These are phyloP conservation scores for Petroica traversi DNA, from an alignment of 2,113 vertebrate genomes.

Conservation along the genomic window DNA sequence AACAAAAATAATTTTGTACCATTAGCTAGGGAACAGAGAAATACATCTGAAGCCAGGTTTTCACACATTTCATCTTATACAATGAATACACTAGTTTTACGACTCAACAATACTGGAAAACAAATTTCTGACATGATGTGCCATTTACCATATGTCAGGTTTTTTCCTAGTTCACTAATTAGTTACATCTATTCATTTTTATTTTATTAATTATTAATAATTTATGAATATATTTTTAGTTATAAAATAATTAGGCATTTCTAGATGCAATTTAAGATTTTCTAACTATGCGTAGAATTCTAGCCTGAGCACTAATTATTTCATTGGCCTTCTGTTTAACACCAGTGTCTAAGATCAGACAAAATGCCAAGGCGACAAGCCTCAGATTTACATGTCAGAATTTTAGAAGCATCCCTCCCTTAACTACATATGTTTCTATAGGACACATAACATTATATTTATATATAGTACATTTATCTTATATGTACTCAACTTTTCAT, in stretches of 20 bases:
- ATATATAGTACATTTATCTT: neutral
- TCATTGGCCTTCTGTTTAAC: neutral
- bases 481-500: neutral
- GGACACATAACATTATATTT: neutral
- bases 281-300: neutral
- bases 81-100: neutral
- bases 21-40: neutral
- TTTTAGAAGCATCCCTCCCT: neutral
- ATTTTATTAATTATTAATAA: neutral
- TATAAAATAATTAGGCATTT: neutral
- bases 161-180: neutral
- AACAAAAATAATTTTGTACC: neutral
- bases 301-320: neutral
- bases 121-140: neutral
- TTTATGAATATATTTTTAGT: neutral
- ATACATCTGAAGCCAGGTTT: neutral
- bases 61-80: neutral
- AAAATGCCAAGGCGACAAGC: neutral
- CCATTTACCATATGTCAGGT: neutral
- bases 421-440: neutral
- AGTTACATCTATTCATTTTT: neutral
- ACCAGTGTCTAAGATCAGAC: neutral
- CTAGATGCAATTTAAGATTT: neutral
- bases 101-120: neutral
- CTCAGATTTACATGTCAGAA: neutral